phyloP scores from a whole-genome alignment of 2,113 vertebrate genomes.

The Gasterosteus nipponicus region DNA sequence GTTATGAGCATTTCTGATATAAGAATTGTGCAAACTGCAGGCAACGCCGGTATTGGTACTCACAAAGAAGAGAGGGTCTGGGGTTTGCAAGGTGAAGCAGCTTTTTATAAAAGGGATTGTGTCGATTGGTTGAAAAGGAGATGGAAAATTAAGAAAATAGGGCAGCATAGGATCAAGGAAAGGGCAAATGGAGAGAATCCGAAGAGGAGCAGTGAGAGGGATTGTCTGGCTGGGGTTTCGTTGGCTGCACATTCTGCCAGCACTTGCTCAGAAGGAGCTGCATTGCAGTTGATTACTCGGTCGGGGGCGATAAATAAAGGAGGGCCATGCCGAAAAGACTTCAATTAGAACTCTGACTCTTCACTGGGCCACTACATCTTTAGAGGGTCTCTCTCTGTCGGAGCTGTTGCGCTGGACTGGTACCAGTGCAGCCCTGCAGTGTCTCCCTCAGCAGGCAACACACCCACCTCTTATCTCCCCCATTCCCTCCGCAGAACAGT shows the following conservation, averaged over 20 bases:
- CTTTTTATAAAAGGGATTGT: neutral
- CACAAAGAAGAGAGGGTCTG: conserved; percentile 19
- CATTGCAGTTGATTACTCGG: conserved; percentile 64
- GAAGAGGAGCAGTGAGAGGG: conserved; percentile 38
- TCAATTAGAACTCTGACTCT: conserved; percentile 29
- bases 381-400: neutral
- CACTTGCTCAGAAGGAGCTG: conserved; percentile 66
- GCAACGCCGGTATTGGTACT: conserved; percentile 7
- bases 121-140: conserved; percentile 32
- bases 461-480: neutral
- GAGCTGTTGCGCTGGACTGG: neutral
- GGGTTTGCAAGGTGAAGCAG: conserved; percentile 19
- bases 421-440: neutral
- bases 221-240: conserved; percentile 33
- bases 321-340: conserved; percentile 29
- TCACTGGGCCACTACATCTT: conserved; percentile 6
- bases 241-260: conserved; percentile 34
- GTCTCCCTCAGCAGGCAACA: neutral
- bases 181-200: conserved; percentile 48
- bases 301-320: conserved; percentile 39
- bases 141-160: conserved; percentile 40
- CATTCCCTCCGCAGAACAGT: conserved; percentile 7
- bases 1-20: conserved; percentile 12
- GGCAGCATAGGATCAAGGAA: conserved; percentile 37
- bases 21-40: conserved; percentile 18